Base-by-base conservation (phyloP, 2,113 vertebrate genomes). In the Morone chrysops region DNA sequence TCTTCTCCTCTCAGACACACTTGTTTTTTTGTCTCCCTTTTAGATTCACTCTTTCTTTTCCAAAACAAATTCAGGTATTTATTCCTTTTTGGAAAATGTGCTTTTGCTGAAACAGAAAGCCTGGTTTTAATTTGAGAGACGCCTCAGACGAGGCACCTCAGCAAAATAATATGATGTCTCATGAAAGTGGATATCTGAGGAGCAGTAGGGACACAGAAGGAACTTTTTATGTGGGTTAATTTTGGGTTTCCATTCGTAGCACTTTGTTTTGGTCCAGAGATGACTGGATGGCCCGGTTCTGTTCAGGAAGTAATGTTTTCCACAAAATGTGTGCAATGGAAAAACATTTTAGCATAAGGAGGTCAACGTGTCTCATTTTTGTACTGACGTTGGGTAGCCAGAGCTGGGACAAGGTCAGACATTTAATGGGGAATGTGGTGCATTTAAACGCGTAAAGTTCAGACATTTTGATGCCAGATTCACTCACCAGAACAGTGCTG, bases 91-190 rank as follows among this genome's bases (percentile, higher is more conserved):
- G 43, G n/a, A 77, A 65, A 70, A 40, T 9, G 5, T 59, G 7
- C 5, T 43, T 59, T 60, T 40, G 5, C 5, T 67, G 17, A 72
- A 62, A 6, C 7, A 1, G 14, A 38, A 50, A 36, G 60, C 54
- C 36, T 85, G 76, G 4, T 75, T 83, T 87, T 83, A 20, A 84
- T 84, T 72, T 80, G 1, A 53, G 16, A 4, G 31, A 4, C 31
- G 31, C 2, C 17, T 73, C n/a, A 41, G 51, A 47, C 9, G 5
- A 40, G 18, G 45, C 12, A 43, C 14, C 38, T 67, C 47, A 40
- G 68, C 25, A 41, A 17, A 71, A 76, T 45, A 56, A 77, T 1
- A n/a, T 2, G 12, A 25, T 36, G 84, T 79, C 5, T 85, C 80
- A 65, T 17, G 67, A 50, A 50, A 62, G 70, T 17, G 40, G 47